phyloP scores from a whole-genome alignment of 2,888 invertebrate species.

The Tinea semifulvella region DNA sequence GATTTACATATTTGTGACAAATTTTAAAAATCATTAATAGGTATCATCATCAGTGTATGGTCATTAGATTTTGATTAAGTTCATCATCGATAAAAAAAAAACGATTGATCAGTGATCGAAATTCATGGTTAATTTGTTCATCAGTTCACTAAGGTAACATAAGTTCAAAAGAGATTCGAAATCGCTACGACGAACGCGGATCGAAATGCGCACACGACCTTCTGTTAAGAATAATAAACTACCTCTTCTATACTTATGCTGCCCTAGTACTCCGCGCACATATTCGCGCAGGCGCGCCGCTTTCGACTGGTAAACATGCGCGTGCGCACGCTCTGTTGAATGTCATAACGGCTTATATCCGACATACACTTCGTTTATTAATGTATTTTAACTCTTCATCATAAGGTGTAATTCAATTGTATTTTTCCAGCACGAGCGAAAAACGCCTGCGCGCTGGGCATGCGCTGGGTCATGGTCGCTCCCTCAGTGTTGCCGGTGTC shows the following conservation, averaged over 20 bases:
- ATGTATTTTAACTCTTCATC: too few relatives aligned
- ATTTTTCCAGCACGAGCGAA: too few relatives aligned
- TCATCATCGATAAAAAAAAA: slow-evolving; percentile 8
- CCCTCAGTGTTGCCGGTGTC: too few relatives aligned
- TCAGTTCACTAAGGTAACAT: slow-evolving; percentile 44
- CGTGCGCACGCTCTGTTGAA: slow-evolving; percentile 35
- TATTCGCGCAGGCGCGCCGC: slow-evolving; percentile 59
- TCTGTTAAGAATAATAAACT: background rate
- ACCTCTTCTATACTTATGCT: slow-evolving; percentile 18
- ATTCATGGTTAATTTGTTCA: slow-evolving; percentile 53
- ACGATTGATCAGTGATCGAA: slow-evolving; percentile 21
- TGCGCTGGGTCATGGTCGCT: too few relatives aligned
- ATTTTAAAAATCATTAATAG: too few relatives aligned
- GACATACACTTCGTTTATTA: too few relatives aligned
- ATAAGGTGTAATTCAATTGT: too few relatives aligned
- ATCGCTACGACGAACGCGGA: background rate
- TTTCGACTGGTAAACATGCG: slow-evolving; percentile 49
- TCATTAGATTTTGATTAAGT: too few relatives aligned
- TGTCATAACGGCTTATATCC: too few relatives aligned
- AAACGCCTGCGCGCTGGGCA: too few relatives aligned
- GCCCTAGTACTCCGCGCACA: slow-evolving; percentile 58
- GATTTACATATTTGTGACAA: too few relatives aligned
- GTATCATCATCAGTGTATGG: too few relatives aligned
- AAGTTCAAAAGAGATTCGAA: slow-evolving; percentile 14
- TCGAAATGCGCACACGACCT: background rate